Percentiles rank a stretch among this genome's conserved stretches.
These are phyloP conservation scores for Nycticebus coucang DNA, from an alignment of 2,113 vertebrate species.

Conservation along the genomic window DNA sequence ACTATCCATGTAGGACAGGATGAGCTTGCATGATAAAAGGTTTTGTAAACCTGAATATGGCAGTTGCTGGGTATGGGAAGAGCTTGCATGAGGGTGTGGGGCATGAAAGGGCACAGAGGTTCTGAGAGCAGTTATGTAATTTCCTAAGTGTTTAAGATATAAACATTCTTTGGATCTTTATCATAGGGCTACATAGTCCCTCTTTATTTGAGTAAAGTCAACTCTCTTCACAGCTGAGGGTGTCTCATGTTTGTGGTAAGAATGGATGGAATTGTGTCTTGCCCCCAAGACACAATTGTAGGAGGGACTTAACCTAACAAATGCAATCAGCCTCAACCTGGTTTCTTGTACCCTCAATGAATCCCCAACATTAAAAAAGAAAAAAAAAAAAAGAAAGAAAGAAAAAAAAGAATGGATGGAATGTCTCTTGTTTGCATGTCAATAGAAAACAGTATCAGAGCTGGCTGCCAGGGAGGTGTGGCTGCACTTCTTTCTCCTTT, in stretches of 20 bases:
- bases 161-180: background rate
- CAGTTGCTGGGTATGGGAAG: too few species aligned
- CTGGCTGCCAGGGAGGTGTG: background rate
- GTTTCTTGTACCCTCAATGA: too few species aligned
- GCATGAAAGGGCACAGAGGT: background rate
- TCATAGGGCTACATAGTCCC: background rate
- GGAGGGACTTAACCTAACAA: too few species aligned
- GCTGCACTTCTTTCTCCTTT: background rate
- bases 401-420: background rate
- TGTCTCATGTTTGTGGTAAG: background rate
- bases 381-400: too few species aligned
- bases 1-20: too few species aligned
- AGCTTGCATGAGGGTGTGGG: background rate
- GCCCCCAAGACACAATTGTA: too few species aligned
- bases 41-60: too few species aligned
- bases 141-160: background rate
- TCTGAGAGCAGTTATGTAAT: background rate
- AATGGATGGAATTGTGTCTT: background rate
- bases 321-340: too few species aligned
- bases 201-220: background rate
- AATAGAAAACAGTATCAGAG: background rate
- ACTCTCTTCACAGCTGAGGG: too few species aligned
- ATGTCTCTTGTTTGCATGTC: background rate
- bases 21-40: too few species aligned
- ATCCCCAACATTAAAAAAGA: too few species aligned